Evolutionary conservation across 2,888 invertebrate genomes (phyloP).

Genomic region (Sinodicranocentrus sp.): DNA sequence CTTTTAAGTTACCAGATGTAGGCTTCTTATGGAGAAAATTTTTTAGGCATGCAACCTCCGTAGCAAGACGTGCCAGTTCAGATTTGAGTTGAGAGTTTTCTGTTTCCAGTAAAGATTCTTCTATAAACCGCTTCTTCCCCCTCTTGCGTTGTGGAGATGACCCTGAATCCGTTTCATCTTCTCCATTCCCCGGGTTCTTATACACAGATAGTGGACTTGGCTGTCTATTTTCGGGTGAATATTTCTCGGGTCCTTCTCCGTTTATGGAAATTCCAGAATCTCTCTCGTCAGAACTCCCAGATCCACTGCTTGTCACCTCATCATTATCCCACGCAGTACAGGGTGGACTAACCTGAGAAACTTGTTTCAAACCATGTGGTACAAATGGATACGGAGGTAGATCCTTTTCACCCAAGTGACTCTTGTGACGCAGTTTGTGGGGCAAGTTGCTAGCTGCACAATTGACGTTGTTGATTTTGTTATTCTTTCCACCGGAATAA

Average conservation of each 20-base stretch:
- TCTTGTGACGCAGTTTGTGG: slow-evolving; percentile 94
- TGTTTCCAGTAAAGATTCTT: slow-evolving; percentile 77
- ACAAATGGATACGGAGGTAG: slow-evolving; percentile 84
- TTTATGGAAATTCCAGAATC: slow-evolving; percentile 89
- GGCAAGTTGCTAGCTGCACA: slow-evolving; percentile 85
- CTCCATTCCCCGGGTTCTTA: slow-evolving; percentile 79
- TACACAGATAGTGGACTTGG: slow-evolving; percentile 74
- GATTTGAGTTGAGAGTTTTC: slow-evolving; percentile 86
- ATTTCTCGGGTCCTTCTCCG: slow-evolving; percentile 73
- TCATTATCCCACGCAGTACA: slow-evolving; percentile 84
- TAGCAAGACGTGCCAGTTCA: slow-evolving; percentile 91
- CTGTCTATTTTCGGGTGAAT: slow-evolving; percentile 70
- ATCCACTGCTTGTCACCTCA: slow-evolving; percentile 80
- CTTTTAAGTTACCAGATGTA: slow-evolving; percentile 43
- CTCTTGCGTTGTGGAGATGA: slow-evolving; percentile 80
- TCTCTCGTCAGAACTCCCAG: slow-evolving; percentile 91
- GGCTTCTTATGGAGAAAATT: slow-evolving; percentile 78
- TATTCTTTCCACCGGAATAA: slow-evolving; percentile 46
- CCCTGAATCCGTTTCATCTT: slow-evolving; percentile 75
- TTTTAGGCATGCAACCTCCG: slow-evolving; percentile 94
- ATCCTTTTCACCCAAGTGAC: slow-evolving; percentile 92
- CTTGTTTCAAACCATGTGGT: slow-evolving; percentile 91
- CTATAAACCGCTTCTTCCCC: slow-evolving; percentile 78
- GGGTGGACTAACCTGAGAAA: slow-evolving; percentile 89
- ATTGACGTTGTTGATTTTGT: slow-evolving; percentile 44